A percentile compares a stretch with the other conserved stretches of the same genome.
Evolutionary conservation across 2,797 vertebrate species (phyloP).

Genomic region (Phataginus tricuspis): DNA sequence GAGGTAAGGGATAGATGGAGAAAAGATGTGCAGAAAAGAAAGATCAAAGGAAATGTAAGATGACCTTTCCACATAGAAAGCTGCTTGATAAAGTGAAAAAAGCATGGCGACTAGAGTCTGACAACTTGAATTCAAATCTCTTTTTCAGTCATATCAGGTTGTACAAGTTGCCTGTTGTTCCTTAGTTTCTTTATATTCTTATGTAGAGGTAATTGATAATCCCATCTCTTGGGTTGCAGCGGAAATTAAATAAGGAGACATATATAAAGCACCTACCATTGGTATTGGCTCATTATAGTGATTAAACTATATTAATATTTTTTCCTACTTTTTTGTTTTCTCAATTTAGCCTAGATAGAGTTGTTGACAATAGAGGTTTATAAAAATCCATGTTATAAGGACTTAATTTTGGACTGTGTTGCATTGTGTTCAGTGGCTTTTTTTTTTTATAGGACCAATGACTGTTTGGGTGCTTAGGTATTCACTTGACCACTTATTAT

Average conservation of each 20-base stretch:
- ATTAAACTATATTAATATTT: neutral
- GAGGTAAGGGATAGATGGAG: neutral
- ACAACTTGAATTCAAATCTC: neutral
- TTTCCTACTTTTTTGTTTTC: neutral
- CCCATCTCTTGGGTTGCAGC: neutral
- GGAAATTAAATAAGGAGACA: neutral
- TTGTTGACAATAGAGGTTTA: neutral
- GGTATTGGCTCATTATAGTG: neutral
- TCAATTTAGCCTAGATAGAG: neutral
- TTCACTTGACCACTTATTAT: neutral
- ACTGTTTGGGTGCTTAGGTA: neutral
- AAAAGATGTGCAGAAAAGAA: neutral
- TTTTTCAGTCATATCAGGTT: neutral
- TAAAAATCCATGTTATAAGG: neutral
- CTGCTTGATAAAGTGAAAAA: neutral
- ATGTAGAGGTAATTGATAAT: neutral
- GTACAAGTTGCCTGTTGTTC: neutral
- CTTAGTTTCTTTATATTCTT: neutral
- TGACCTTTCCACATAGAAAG: neutral
- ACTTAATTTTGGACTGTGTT: neutral
- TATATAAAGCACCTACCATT: neutral
- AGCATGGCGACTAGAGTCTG: neutral
- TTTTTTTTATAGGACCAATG: neutral
- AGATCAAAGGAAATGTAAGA: neutral
- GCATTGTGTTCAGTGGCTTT: neutral